Percentiles rank a stretch among this genome's conserved stretches.
These are phyloP conservation scores for Drosophila anomalata DNA, from an alignment of 2,888 invertebrate species.

Conservation along the genomic window DNA sequence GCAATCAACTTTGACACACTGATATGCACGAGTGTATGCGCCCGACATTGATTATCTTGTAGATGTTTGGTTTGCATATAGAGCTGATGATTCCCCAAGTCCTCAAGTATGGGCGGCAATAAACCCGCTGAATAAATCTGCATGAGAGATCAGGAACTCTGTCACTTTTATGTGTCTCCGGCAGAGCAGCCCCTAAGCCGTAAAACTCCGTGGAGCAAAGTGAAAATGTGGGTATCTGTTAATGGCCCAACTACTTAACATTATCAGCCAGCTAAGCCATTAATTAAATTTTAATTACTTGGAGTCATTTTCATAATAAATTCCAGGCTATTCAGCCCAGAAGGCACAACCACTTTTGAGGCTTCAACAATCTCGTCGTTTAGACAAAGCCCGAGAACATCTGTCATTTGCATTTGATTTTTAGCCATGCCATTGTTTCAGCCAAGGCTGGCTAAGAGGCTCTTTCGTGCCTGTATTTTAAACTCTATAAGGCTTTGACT, in stretches of 20 bases:
- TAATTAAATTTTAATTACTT: conserved; percentile 54
- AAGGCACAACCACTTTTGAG: conserved; percentile 16
- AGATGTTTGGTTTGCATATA: conserved; percentile 47
- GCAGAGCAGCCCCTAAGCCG: conserved; percentile 7
- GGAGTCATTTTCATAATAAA: conserved; percentile 45
- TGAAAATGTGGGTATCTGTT: conserved; percentile 23
- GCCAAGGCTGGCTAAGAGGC: conserved; percentile 1
- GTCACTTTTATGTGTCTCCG: conserved; percentile 44
- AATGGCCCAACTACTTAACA: conserved; percentile 39
- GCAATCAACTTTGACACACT: conserved; percentile 70
- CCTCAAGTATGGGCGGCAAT: conserved; percentile 38
- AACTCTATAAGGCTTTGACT: not conserved
- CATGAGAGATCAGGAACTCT: conserved; percentile 31
- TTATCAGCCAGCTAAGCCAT: conserved; percentile 39
- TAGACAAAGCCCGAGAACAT: conserved; percentile 21
- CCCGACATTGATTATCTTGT: conserved; percentile 71
- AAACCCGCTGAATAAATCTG: conserved; percentile 51
- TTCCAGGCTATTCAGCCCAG: conserved; percentile 29
- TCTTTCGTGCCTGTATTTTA: not conserved
- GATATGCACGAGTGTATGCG: conserved; percentile 37
- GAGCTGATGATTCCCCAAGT: conserved; percentile 10
- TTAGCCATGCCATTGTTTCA: conserved; percentile 19
- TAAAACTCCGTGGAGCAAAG: conserved; percentile 45
- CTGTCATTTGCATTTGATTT: conserved; percentile 40
- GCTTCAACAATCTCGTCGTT: conserved; percentile 4